Evolutionary conservation across 2,888 invertebrate species (phyloP), one percentile per base, ranked within the genome.

Genomic region (Diachrysia chrysitis): DNA sequence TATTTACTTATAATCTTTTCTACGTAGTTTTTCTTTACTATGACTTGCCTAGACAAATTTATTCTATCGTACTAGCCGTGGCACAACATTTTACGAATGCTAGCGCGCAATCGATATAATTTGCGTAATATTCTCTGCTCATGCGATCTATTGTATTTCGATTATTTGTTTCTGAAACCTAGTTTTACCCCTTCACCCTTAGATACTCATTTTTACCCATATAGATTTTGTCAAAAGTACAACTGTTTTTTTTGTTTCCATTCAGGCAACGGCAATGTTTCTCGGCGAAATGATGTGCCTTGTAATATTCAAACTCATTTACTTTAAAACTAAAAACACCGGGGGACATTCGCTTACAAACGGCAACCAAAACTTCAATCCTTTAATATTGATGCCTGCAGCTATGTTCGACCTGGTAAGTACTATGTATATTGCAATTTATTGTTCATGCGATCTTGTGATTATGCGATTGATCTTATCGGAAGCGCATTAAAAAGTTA

Each of bases 221-320:
- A 37, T 37, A 12, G 1, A 32, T 25, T 37, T 37, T 19, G 12
- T 21, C 6, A 55, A 35, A 25, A 23, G 48, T 29, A 9, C 63
- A 32, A 7, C 35, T 23, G 10, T 59, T 57, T 0, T 56, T 61
- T 59, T 67, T 17, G 14, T n/a, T 65, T 29, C 21, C 21, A 60
- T 66, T 25, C 97, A 99, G 96, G 98, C 99, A 0, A 96, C 96
- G 46, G 96, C 97, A n/a, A 99, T 99, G 99, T 99, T 99, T 87
- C 85, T 99, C 6, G 99, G 99, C 6, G 99, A 99, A 93, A 96
- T 98, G 86, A 89, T 98, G 35, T 99, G 99, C 88, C 96, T 99
- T n/a, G 68, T 98, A 16, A 96, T 96, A 23, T 99, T 98, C 91
- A 97, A 98, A 89, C 83, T 97, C 3, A 85, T 97, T 0, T 96